Conservation (phyloP, 2,797 vertebrate genomes). For the Apodemus agrarius region DNA sequence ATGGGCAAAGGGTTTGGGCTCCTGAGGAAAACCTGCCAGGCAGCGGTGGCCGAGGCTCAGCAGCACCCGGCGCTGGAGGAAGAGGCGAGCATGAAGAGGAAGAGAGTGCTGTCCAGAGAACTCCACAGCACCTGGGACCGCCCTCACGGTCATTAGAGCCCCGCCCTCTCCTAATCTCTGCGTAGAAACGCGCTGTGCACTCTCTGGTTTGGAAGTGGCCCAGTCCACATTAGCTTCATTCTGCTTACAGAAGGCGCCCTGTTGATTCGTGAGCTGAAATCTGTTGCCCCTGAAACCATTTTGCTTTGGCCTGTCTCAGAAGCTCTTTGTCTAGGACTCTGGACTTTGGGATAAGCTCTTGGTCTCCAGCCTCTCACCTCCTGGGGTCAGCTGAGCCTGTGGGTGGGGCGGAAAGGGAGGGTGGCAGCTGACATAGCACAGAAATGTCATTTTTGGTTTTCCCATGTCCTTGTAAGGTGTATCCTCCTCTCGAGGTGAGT, state of each 20-base stretch:
- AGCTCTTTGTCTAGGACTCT: neutral
- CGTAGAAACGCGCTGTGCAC: fast-evolving
- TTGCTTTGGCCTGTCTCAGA: neutral
- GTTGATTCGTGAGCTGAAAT: neutral
- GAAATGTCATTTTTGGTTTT: neutral
- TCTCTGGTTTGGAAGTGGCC: neutral
- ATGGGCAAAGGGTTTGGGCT: conserved; percentile 31
- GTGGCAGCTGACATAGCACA: neutral
- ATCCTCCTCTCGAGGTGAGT: neutral
- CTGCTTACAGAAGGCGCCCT: neutral
- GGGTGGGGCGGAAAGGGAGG: neutral
- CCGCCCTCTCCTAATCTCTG: neutral
- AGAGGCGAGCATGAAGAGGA: conserved; percentile 51
- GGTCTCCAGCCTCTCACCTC: neutral
- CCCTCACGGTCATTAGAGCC: conserved; percentile 10
- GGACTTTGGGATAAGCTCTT: neutral
- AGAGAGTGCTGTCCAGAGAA: neutral
- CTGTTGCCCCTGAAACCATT: neutral
- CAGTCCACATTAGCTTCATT: neutral
- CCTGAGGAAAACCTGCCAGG: neutral
- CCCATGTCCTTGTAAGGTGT: neutral
- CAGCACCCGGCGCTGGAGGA: neutral
- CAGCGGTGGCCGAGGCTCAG: conserved; percentile 6
- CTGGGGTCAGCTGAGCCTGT: neutral
- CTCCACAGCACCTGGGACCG: neutral